Conservation (phyloP, 1,140 invertebrate genomes). For the Bombus picipes region DNA sequence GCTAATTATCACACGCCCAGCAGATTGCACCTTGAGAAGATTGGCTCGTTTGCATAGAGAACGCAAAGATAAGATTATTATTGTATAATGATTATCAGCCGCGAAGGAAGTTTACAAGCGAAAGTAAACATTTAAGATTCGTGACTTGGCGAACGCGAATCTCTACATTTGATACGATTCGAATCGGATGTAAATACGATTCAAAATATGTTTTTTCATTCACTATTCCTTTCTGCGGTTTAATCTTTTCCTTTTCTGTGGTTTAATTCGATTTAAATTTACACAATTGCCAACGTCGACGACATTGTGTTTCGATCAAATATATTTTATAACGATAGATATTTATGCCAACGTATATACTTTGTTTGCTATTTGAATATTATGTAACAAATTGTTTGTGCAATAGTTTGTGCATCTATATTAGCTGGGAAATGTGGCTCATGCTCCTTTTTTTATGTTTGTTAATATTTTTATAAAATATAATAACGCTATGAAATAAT, state of each 20-base stretch:
- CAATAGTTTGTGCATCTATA: neutral
- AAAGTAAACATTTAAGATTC: conserved; percentile 59
- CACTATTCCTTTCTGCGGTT: too few species aligned
- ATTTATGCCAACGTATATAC: neutral
- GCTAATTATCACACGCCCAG: conserved; percentile 37
- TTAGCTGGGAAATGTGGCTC: neutral
- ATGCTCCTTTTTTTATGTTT: neutral
- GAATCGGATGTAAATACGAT: too few species aligned
- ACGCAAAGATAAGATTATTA: conserved; percentile 62
- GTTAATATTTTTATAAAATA: neutral
- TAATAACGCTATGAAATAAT: neutral
- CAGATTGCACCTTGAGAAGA: conserved; percentile 39
- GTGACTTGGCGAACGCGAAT: neutral
- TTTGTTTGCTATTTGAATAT: neutral
- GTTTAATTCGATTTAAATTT: neutral
- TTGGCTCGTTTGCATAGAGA: conserved; percentile 57
- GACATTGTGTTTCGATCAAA: neutral
- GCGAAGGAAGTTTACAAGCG: conserved; percentile 55
- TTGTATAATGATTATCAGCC: conserved; percentile 60
- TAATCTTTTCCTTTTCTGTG: too few species aligned
- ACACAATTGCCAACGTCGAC: neutral
- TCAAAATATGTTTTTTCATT: neutral
- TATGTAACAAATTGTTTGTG: conserved; percentile 23
- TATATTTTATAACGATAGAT: neutral
- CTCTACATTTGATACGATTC: neutral